Base-by-base conservation (phyloP, 1,140 invertebrate species). In the Anadara kagoshimensis region DNA sequence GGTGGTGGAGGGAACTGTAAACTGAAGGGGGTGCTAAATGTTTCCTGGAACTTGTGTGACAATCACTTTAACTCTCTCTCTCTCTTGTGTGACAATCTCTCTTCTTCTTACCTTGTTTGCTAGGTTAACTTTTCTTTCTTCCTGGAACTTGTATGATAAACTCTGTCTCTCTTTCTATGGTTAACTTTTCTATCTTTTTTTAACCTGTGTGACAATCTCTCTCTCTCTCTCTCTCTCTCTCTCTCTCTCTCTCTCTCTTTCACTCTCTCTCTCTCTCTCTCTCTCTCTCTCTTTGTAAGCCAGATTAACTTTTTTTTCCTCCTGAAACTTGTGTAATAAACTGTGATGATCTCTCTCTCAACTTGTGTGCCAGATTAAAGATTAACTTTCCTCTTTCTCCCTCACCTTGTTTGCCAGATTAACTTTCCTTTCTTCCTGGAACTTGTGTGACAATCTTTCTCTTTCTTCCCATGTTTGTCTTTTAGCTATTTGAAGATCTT, bases 401-500 rank as follows among this genome's bases (percentile, higher is more conserved):
- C 44, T 22, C 64, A 84, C 84, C 82, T 85, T 85, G 56, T 86
- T 87, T 18, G 85, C 82, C 12, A 87, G 69, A 59, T 85, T 86
- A 18, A 80, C 78, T 73, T 86, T 86, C 24, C 85, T 75, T 44
- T 86, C 85, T 36, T 86, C 80, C 57, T 86, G 62, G 16, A 69
- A 81, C 51, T 79, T 80, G 11, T 61, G 58, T 7, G 85, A 86
- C 51, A 78, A 56, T 66, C 69, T 78, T 69, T 86, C 81, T 70
- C 81, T 86, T 72, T 87, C 86, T 29, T 79, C 79, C 83, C 85
- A 85, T 0, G 82, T 86, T 49, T 82, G 80, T 64, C 80, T 82
- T 73, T 87, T 86, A 29, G 86, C 85, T 54, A 86, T 81, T 67
- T 86, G 79, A 20, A 87, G 67, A 71, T 86, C 84, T 53, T 81